Evolutionary conservation across 1,140 invertebrate genomes (phyloP).

Genomic region (Zaprionus taronus): DNA sequence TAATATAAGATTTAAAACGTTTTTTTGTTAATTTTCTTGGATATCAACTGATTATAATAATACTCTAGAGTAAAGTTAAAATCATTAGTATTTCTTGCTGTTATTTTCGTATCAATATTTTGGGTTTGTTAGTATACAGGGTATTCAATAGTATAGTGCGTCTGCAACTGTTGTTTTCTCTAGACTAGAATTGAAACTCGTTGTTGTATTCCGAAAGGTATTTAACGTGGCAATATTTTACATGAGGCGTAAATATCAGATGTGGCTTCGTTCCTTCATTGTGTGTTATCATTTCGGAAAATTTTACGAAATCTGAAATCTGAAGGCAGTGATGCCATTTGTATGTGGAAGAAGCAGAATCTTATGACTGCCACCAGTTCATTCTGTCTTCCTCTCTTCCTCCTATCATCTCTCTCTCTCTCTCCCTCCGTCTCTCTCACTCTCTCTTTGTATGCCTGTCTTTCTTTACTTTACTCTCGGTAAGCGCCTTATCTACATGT

Average conservation of each 20-base stretch:
- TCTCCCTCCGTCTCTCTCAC: background rate
- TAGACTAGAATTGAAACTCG: background rate
- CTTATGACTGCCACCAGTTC: background rate
- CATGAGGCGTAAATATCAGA: background rate
- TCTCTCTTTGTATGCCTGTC: background rate
- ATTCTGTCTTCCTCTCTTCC: background rate
- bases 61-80: no score
- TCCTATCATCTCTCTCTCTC: background rate
- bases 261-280: background rate
- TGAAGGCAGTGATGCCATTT: background rate
- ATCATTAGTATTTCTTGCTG: no score
- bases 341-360: conserved; percentile 9
- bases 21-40: no score
- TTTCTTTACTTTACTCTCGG: conserved; percentile 3
- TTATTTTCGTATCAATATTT: background rate
- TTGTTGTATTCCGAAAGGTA: background rate
- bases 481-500: conserved; percentile 37
- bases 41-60: no score
- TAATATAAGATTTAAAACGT: no score
- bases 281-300: conserved; percentile 40
- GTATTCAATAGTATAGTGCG: background rate
- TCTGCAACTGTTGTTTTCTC: background rate
- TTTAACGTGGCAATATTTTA: background rate
- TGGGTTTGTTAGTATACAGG: background rate
- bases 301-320: conserved; percentile 46